Conservation (phyloP, 2,888 invertebrate species). For the Drosophila melanocephala region DNA sequence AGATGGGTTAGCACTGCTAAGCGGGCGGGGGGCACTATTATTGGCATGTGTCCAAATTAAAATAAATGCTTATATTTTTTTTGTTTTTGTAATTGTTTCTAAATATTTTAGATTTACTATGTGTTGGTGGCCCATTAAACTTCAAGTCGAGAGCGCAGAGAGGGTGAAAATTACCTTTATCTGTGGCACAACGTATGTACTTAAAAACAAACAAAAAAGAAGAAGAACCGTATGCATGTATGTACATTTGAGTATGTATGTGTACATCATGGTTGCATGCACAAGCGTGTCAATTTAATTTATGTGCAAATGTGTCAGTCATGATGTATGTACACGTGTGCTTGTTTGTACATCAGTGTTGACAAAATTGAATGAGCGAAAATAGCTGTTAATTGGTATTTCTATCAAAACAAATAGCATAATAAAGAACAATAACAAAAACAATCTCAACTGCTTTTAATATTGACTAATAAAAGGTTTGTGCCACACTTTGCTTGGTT, state of each 20-base stretch:
- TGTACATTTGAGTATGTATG: background rate
- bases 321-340: background rate
- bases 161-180: background rate
- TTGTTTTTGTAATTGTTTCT: background rate
- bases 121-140: constrained; percentile 1
- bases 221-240: background rate
- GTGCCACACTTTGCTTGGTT: background rate
- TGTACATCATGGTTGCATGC: background rate
- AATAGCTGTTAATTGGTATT: background rate
- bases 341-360: background rate
- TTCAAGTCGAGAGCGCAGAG: constrained; percentile 1
- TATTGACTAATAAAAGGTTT: background rate
- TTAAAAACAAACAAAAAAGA: background rate
- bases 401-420: background rate
- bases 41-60: constrained; percentile 9
- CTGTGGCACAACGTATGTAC: background rate
- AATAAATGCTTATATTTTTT: background rate
- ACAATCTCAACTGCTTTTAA: background rate
- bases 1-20: background rate
- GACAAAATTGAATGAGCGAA: background rate
- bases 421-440: background rate
- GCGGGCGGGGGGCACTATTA: background rate
- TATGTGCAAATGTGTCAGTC: constrained; percentile 1
- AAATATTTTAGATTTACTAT: constrained; percentile 8
- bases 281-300: background rate